Base-by-base conservation (phyloP, 1,140 invertebrate species). In the Drosophila sp. region DNA sequence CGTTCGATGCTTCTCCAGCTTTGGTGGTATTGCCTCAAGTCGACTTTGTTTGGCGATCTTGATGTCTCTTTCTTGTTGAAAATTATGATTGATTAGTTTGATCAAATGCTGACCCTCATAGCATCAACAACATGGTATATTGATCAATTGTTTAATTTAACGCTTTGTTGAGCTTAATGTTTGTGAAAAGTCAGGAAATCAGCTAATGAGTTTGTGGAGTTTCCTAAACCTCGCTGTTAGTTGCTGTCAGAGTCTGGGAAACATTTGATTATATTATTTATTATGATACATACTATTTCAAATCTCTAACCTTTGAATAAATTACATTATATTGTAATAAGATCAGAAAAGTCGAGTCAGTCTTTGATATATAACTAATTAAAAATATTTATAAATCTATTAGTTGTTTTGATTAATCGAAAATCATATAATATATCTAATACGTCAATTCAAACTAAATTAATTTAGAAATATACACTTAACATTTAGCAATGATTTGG, bases 81-180 rank as follows among this genome's bases (percentile, higher is more conserved):
- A 75, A 78, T 76, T 32, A 80, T 87, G 83, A 89, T 87, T 87
- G 86, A 87, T 87, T 87, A 67, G 79, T 72, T 69, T 83, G 83
- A 87, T 87, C 45, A 51, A 50, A 57, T 13, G 45, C 8, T 76
- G 74, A 70, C 61, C 69, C 43, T 36, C 29, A 38, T n/a, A 27
- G n/a, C 25, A 45, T 59, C 29, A 43, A 43, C 9, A 14, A 18
- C n/a, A 27, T 62, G 25, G 29, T 46, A 25, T 57, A 7, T 62
- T 40, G 56, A 46, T 25, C 78, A 74, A 86, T 74, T 87, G 45
- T 87, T 87, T 82, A 76, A 71, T 79, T 86, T 78, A 72, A 79
- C 71, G 77, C 65, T 75, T 78, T 57, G 71, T 65, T 78, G 34
- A 48, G 41, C 16, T 16, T 14, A n/a, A 13, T 40, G 9, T 43